Base-by-base conservation (phyloP, 2,797 vertebrate species). In the Hirundo rustica region DNA sequence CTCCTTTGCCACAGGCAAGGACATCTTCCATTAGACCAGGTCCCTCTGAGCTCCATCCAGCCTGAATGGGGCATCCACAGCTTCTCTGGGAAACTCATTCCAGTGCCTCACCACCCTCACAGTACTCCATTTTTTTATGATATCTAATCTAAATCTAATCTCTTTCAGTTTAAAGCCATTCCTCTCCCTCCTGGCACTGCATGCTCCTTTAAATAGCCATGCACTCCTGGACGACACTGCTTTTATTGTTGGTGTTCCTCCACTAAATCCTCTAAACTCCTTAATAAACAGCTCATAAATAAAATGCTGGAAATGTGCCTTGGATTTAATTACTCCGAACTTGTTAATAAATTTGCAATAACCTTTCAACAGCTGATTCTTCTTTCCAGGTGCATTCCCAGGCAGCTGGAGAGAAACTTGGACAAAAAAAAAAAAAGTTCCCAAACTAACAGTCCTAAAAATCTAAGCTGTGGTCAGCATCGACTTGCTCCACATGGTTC, bases 281-380 rank as follows among this genome's bases (percentile, higher is more conserved):
- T 84, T 96, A 83, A 94, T 65, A 80, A 44, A 72, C 38, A 36
- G 53, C 75, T 93, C 55, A 36, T 94, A 91, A 97, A 97, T 85
- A 95, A 97, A 88, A 94, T 85, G 73, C 57, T 83, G 55, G 60
- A 90, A 88, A 86, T 7, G 5, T 79, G 65, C 87, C 75, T 72
- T 48, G 64, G 30, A 82, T 93, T 93, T 94, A 94, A 92, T 88
- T 88, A 68, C 54, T 88, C 27, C 44, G 64, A 54, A 91, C 45
- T 78, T 81, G 81, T 32, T 89, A 82, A 85, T 60, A 55, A 76
- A 83, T 40, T 29, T 51, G 55, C 73, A 78, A n/a, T 94, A 95
- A 88, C 78, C 71, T 93, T 77, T 54, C 61, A 94, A 76, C 55
- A 93, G 73, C 47, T 94, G 91, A 81, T 18, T 92, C 67, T 87